phyloP scores from a whole-genome alignment of 2,113 vertebrate species.

The Dascyllus trimaculatus region DNA sequence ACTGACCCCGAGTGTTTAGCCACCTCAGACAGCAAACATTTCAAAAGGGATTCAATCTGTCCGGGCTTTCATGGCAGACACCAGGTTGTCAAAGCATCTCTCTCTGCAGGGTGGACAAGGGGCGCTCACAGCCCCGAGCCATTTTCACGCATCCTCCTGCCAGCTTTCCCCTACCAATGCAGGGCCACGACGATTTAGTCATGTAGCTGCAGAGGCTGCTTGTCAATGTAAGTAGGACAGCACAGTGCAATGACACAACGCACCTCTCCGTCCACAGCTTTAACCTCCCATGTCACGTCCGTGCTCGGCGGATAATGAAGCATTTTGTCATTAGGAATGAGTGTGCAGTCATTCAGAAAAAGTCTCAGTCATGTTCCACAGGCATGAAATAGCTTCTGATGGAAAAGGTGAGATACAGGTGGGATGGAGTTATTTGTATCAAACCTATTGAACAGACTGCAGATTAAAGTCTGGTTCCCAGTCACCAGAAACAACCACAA shows the following conservation, averaged over 20 bases:
- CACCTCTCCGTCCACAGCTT: slow-evolving; percentile 64
- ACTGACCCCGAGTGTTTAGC: slow-evolving; percentile 66
- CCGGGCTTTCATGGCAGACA: slow-evolving; percentile 40
- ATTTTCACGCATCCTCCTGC: slow-evolving; percentile 52
- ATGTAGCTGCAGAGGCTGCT: slow-evolving; percentile 58
- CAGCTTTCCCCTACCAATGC: slow-evolving; percentile 29
- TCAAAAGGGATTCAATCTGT: slow-evolving; percentile 60
- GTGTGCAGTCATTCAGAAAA: slow-evolving; percentile 69
- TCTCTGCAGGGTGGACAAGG: slow-evolving; percentile 56
- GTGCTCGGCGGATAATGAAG: slow-evolving; percentile 61
- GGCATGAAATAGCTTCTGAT: slow-evolving; percentile 72
- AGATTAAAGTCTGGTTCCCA: slow-evolving; percentile 43
- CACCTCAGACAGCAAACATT: slow-evolving; percentile 64
- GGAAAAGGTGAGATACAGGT: slow-evolving; percentile 10
- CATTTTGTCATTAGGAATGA: slow-evolving; percentile 68
- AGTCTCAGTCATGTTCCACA: slow-evolving; percentile 50
- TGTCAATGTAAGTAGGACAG: slow-evolving; percentile 74
- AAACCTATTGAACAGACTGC: slow-evolving; percentile 32
- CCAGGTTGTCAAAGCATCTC: slow-evolving; percentile 55
- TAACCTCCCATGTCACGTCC: slow-evolving; percentile 58
- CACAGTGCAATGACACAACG: slow-evolving; percentile 47
- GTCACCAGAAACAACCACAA: slow-evolving; percentile 5
- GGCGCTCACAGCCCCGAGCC: slow-evolving; percentile 37
- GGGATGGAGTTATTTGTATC: slow-evolving; percentile 50
- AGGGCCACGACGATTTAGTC: slow-evolving; percentile 59